Conservation (phyloP, 2,888 invertebrate species). For the Campopleginae sp. region DNA sequence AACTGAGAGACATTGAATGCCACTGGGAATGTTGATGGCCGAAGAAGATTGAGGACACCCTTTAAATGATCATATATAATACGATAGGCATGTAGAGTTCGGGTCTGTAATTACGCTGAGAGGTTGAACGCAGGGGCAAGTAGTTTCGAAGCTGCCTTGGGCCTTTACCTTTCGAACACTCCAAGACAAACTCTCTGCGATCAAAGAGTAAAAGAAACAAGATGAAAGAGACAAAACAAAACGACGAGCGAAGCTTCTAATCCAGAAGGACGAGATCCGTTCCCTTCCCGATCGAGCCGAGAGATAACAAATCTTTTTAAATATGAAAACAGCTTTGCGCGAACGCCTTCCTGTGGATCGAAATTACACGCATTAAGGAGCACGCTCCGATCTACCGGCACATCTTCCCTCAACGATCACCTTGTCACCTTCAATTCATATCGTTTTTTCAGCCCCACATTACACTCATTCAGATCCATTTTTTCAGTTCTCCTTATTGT, state of each 20-base stretch:
- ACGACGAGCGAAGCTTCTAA: constrained; percentile 39
- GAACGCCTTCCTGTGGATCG: neutral
- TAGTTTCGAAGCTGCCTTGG: constrained; percentile 56
- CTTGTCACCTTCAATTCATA: neutral
- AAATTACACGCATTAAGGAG: constrained; percentile 39
- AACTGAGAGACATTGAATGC: neutral
- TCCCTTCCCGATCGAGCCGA: constrained; percentile 24
- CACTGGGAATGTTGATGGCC: neutral
- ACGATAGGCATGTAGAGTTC: constrained; percentile 33
- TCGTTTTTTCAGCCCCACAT: neutral
- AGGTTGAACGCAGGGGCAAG: constrained; percentile 48
- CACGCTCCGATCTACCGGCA: neutral
- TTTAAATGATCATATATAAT: constrained; percentile 18
- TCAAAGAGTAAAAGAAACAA: neutral
- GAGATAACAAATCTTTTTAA: constrained; percentile 37
- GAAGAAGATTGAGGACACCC: constrained; percentile 9
- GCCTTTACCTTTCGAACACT: constrained; percentile 10
- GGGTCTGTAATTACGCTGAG: constrained; percentile 60
- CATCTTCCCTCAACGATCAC: neutral
- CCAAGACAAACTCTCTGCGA: constrained; percentile 10
- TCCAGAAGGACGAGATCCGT: constrained; percentile 38
- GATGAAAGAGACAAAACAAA: constrained; percentile 22
- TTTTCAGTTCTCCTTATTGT: neutral
- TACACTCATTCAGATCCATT: neutral
- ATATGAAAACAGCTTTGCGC: constrained; percentile 4